phyloP scores from a whole-genome alignment of 2,888 invertebrate genomes.

The Tiphia femorata region DNA sequence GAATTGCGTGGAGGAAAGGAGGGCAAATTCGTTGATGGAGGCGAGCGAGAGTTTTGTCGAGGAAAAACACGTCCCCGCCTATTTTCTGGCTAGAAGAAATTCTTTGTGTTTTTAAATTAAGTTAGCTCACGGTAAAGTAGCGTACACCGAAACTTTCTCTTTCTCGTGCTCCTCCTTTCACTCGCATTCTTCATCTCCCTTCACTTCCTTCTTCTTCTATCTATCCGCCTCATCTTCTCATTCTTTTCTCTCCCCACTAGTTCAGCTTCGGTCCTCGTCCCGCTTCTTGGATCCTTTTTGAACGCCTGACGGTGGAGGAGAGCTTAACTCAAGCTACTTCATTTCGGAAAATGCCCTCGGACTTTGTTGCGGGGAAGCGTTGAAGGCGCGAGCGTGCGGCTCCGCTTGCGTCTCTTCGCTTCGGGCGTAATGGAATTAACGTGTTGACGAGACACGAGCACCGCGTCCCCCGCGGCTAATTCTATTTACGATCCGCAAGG shows the following conservation, averaged over 20 bases:
- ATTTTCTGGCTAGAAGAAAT: constrained; percentile 42
- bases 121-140: constrained; percentile 44
- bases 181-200: background rate
- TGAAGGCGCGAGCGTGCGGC: too few species aligned
- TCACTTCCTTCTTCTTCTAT: background rate
- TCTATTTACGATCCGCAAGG: too few species aligned
- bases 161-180: constrained; percentile 1
- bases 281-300: background rate
- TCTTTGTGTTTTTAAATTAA: constrained; percentile 57
- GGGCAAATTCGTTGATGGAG: constrained; percentile 18
- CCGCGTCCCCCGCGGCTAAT: too few species aligned
- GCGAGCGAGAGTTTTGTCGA: constrained; percentile 26
- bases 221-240: background rate
- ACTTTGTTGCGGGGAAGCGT: too few species aligned
- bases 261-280: background rate
- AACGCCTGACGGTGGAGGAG: too few species aligned
- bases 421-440: too few species aligned
- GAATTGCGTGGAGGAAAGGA: constrained; percentile 2
- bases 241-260: background rate
- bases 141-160: constrained; percentile 35
- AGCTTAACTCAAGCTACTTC: too few species aligned
- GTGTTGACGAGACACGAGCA: too few species aligned
- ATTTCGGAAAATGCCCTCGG: too few species aligned
- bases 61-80: constrained; percentile 45
- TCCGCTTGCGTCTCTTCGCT: too few species aligned